Evolutionary conservation across 2,797 vertebrate genomes (phyloP), one percentile per base, ranked within the genome.

Genomic region (Spheniscus humboldti): DNA sequence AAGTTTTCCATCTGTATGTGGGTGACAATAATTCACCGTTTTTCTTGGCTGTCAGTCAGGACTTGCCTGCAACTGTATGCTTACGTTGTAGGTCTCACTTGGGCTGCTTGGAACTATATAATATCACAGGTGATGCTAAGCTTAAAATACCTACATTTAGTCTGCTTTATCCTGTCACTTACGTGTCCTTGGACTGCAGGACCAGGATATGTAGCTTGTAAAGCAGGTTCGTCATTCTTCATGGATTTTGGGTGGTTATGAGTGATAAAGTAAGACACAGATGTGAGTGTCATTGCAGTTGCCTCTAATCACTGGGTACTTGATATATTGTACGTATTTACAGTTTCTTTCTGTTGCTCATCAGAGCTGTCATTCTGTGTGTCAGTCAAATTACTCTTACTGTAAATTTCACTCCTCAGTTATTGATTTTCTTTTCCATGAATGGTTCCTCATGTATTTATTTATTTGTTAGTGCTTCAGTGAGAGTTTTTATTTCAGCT

Each of bases 381-480:
- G 41, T 87, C 16, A 68, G 84, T 92, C 73, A 95, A 63, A 82
- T 90, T 83, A 27, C 33, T 94, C 50, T 68, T 91, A 56, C 43
- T 87, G 12, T 84, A 91, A 82, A 90, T 93, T 92, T 89, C 53
- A 63, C 67, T 93, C 90, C 59, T 86, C 72, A 74, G 45, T 82
- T 96, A 91, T 39, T 67, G 89, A 90, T 94, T 92, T 84, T 75
- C 43, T 90, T 84, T 91, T 92, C 78, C 47, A 30, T 50, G 62
- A 68, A 55, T 66, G 35, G 56, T 85, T 94, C 41, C 57, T 74
- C 53, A 31, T 66, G 35, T 67, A 59, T 89, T 90, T 94, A 33
- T 72, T 77, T 86, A 77, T 88, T 94, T 92, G 31, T 69, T 77
- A 85, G 62, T 75, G 30, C 35, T 93, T 96, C 10, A 3, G 14